Conservation (phyloP, 2,888 invertebrate species). For the Euplagia quadripunctaria region DNA sequence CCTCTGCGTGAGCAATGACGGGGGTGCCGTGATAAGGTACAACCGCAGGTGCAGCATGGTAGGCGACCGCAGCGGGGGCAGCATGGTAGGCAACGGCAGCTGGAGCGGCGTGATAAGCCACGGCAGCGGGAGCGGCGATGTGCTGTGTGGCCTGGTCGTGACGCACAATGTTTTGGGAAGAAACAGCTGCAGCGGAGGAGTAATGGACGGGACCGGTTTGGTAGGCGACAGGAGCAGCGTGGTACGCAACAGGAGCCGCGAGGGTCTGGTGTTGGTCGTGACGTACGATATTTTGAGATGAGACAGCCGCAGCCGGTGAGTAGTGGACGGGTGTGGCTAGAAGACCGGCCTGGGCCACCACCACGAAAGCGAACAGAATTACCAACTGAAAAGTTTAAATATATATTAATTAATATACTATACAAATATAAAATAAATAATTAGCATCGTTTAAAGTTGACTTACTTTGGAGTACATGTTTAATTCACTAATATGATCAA, state of each 20-base stretch:
- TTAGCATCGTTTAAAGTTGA: background rate
- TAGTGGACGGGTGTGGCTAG: slow-evolving; percentile 66
- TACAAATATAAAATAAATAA: background rate
- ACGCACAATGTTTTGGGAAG: background rate
- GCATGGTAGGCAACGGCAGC: slow-evolving; percentile 32
- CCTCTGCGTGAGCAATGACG: slow-evolving; percentile 55
- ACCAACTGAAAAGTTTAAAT: slow-evolving; percentile 44
- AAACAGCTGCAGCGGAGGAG: background rate
- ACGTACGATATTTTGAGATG: slow-evolving; percentile 67
- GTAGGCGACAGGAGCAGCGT: slow-evolving; percentile 50
- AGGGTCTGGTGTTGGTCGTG: slow-evolving; percentile 53
- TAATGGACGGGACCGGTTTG: slow-evolving; percentile 4
- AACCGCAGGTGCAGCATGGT: slow-evolving; percentile 43
- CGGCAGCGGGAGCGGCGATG: background rate
- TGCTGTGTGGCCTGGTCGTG: background rate
- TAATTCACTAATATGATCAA: slow-evolving; percentile 6
- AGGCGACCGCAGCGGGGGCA: slow-evolving; percentile 52
- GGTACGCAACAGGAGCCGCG: slow-evolving; percentile 44
- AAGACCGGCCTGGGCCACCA: slow-evolving; percentile 59
- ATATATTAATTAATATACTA: background rate
- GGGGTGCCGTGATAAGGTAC: slow-evolving; percentile 21
- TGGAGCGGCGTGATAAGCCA: slow-evolving; percentile 12
- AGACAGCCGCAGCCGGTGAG: slow-evolving; percentile 54
- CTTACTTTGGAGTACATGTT: slow-evolving; percentile 18
- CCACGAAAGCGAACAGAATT: slow-evolving; percentile 59